Evolutionary conservation across 2,797 vertebrate genomes (phyloP), one percentile per base, ranked within the genome.

Genomic region (Coregonus ussuriensis): DNA sequence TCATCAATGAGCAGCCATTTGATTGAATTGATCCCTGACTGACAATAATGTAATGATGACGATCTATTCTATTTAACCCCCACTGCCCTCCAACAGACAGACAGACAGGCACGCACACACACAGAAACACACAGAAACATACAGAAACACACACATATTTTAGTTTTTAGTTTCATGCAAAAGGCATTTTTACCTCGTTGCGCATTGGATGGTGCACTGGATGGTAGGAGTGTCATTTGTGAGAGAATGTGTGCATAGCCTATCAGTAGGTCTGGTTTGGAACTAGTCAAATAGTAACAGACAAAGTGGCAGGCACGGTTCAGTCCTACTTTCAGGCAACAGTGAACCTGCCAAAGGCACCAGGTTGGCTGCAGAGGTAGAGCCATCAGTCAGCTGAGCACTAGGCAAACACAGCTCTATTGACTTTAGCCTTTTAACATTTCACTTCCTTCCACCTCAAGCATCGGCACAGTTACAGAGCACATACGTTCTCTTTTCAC

Each of bases 381-480:
- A 69, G 31, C 16, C 33, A 37, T 41, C 29, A n/a, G 80, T 81
- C 86, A 84, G 71, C 78, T 79, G 74, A 80, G 69, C 76, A 68
- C 70, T 70, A 77, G 41, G 85, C 79, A 83, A 83, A 83, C 82
- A 86, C 72, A 78, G 31, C 62, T 54, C 77, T 83, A 77, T 90
- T 87, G 81, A 82, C 82, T 85, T 84, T 88, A 75, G 71, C 83
- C 85, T 88, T 83, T 82, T 79, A 83, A 81, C 78, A 74, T 85
- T 82, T 75, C 77, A 35, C 74, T 56, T 76, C 72, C 72, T 75
- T 77, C 74, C 65, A 73, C 35, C 75, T 68, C 35, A 74, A 82
- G 16, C 29, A 13, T 31, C n/a, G 47, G 18, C 31, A 35, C 15
- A 67, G 29, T 67, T 67, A 31, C 66, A 67, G 66, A 16, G 25